Conservation (phyloP, 1,140 invertebrate species). For the Pseudomyrmex flavicornis region DNA sequence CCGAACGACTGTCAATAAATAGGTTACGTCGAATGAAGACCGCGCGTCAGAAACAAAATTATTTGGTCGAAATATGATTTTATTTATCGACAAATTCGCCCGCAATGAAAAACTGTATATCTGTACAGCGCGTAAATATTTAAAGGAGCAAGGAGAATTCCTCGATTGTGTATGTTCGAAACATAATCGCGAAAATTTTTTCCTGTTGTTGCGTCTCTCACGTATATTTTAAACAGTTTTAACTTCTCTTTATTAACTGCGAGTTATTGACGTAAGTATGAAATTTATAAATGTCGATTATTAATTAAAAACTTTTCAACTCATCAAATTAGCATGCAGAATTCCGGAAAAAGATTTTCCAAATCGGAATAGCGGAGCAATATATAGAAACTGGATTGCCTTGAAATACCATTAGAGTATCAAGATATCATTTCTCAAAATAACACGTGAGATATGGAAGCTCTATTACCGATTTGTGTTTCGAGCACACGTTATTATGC, state of each 20-base stretch:
- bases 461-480: neutral
- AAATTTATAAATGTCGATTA: neutral
- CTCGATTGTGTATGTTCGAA: neutral
- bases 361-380: neutral
- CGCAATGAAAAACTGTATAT: constrained; percentile 14
- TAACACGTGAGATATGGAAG: constrained; percentile 12
- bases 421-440: neutral
- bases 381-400: neutral
- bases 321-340: neutral
- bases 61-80: constrained; percentile 6
- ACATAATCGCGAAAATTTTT: neutral
- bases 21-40: constrained; percentile 7
- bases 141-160: constrained; percentile 9
- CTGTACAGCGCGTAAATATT: constrained; percentile 37
- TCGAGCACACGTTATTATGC: neutral
- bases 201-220: neutral
- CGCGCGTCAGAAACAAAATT: neutral
- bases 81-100: constrained; percentile 28
- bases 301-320: neutral
- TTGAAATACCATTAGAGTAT: constrained; percentile 6
- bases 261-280: neutral
- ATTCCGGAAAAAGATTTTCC: constrained; percentile 1
- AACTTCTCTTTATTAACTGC: neutral
- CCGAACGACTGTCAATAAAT: neutral
- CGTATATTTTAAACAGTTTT: neutral